Conservation (phyloP, 2,113 vertebrate species). For the Pyrgilauda ruficollis region DNA sequence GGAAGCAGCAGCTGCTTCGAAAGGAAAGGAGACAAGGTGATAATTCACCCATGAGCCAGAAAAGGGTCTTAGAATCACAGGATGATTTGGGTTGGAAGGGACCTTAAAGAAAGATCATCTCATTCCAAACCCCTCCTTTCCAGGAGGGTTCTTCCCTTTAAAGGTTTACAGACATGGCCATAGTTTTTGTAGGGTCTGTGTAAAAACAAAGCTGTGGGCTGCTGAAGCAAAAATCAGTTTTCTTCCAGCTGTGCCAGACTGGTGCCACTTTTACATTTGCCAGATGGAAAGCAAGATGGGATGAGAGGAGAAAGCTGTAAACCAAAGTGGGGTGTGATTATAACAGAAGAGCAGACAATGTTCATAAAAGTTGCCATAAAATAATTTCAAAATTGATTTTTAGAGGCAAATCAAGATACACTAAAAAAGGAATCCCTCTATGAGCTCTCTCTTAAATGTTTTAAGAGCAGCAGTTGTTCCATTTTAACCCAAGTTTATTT, state of each 20-base stretch:
- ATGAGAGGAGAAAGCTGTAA: neutral
- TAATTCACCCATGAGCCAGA: neutral
- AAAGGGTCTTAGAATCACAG: neutral
- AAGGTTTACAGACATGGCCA: neutral
- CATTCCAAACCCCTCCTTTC: neutral
- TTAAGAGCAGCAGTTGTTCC: neutral
- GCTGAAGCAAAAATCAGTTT: neutral
- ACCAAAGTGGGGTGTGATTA: neutral
- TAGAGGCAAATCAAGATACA: conserved; percentile 15
- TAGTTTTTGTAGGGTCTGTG: neutral
- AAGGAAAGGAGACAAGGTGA: neutral
- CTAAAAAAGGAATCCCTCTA: neutral
- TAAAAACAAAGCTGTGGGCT: neutral
- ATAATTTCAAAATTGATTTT: conserved; percentile 18
- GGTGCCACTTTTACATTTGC: neutral
- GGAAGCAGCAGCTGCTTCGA: neutral
- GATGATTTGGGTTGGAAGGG: neutral
- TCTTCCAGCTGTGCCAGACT: conserved; percentile 31
- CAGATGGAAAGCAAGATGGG: conserved; percentile 41
- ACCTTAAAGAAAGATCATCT: neutral
- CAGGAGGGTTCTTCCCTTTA: neutral
- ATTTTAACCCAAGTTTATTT: neutral
- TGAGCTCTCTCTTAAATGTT: neutral
- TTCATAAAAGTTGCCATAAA: conserved; percentile 1
- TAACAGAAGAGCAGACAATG: neutral